Evolutionary conservation across 2,888 invertebrate genomes (phyloP).

Genomic region (Dryobotodes eremita): DNA sequence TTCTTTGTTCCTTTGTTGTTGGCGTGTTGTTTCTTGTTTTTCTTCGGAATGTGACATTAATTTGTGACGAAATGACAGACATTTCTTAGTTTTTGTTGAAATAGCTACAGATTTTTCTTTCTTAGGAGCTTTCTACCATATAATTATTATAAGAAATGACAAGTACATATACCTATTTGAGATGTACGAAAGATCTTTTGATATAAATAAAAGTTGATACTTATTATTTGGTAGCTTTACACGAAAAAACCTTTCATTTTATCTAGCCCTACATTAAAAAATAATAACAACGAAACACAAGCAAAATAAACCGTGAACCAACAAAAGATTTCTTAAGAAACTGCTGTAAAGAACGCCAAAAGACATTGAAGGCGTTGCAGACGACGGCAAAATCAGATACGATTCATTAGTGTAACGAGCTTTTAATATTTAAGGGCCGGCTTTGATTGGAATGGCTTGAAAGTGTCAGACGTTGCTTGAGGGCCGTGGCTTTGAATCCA

Average conservation of each 20-base stretch:
- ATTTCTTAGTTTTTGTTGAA: constrained; percentile 30
- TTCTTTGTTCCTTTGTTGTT: constrained; percentile 68
- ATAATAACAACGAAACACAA: constrained; percentile 60
- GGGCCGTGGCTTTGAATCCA: constrained; percentile 76
- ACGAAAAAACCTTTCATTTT: background rate
- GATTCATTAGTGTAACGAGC: constrained; percentile 91
- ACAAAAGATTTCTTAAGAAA: constrained; percentile 82
- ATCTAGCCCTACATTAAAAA: constrained; percentile 24
- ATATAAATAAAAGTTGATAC: background rate
- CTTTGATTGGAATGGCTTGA: constrained; percentile 88
- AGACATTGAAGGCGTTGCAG: constrained; percentile 82
- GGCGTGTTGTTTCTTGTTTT: constrained; percentile 52
- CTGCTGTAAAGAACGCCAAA: constrained; percentile 80
- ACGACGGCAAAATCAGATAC: constrained; percentile 89
- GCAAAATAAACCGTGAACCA: constrained; percentile 59
- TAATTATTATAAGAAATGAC: constrained; percentile 12
- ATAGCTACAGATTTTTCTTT: constrained; percentile 15
- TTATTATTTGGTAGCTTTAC: background rate
- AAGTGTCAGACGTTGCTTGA: constrained; percentile 83
- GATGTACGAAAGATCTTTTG: background rate
- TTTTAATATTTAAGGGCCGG: constrained; percentile 88
- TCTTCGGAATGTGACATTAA: constrained; percentile 61
- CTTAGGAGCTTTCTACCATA: background rate
- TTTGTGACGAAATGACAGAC: constrained; percentile 56
- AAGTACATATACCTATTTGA: background rate